A percentile compares a stretch with the other conserved stretches of the same genome.
Conservation (phyloP, 2,113 vertebrate genomes). For the Meles meles region DNA sequence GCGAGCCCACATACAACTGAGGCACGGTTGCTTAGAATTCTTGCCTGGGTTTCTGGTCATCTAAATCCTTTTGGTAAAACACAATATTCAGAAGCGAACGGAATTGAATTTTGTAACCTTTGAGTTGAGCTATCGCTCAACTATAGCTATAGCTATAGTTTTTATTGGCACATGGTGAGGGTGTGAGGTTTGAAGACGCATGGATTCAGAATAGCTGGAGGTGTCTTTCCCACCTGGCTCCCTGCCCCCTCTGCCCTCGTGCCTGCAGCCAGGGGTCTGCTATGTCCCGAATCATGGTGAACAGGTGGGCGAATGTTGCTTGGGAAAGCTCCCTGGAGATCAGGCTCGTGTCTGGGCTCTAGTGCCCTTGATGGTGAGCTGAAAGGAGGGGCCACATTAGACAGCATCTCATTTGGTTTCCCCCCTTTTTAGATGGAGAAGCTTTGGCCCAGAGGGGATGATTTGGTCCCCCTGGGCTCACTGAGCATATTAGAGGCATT, state of each 20-base stretch:
- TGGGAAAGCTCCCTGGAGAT: background rate
- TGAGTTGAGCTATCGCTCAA: background rate
- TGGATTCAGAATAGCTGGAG: background rate
- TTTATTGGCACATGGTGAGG: background rate
- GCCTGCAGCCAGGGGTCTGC: background rate
- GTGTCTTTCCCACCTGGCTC: background rate
- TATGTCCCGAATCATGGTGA: background rate
- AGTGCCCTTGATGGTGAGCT: background rate
- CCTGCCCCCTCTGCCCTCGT: too few species aligned
- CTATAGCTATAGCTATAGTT: background rate
- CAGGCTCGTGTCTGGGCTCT: fast-evolving
- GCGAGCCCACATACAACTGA: background rate
- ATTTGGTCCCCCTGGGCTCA: background rate
- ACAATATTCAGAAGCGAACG: background rate
- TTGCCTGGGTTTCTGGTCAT: background rate
- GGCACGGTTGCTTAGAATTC: background rate
- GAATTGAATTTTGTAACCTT: background rate
- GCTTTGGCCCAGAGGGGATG: background rate
- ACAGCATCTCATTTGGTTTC: background rate
- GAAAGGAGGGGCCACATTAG: background rate
- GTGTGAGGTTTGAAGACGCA: background rate
- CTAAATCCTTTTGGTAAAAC: background rate
- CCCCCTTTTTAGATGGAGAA: background rate
- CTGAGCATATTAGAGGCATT: background rate
- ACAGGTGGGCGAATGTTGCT: background rate